phyloP scores from a whole-genome alignment of 2,888 invertebrate species.

The Ceraclea dissimilis region DNA sequence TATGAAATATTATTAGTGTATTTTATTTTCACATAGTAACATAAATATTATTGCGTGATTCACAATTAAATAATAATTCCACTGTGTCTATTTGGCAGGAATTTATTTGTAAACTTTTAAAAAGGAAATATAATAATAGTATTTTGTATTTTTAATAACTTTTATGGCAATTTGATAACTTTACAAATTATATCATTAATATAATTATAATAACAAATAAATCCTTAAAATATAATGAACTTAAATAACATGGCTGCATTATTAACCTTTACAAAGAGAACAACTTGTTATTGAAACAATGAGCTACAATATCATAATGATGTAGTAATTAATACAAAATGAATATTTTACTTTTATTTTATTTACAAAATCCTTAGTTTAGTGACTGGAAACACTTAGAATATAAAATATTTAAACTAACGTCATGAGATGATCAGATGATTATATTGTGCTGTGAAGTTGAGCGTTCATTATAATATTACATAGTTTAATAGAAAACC shows the following conservation, averaged over 20 bases:
- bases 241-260: conserved; percentile 19
- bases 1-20: neutral
- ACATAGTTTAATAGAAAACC: too few species aligned
- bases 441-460: conserved; percentile 11
- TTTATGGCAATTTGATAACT: conserved; percentile 18
- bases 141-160: neutral
- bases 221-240: conserved; percentile 13
- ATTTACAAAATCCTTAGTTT: conserved; percentile 20
- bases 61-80: conserved; percentile 18
- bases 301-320: conserved; percentile 17
- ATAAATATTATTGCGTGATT: conserved; percentile 19
- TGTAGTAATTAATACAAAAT: neutral
- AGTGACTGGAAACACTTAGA: conserved; percentile 19
- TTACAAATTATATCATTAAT: conserved; percentile 15
- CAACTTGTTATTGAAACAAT: conserved; percentile 7
- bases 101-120: conserved; percentile 19
- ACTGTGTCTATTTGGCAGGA: conserved; percentile 22
- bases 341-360: conserved; percentile 8
- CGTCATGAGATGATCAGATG: conserved; percentile 5
- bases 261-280: conserved; percentile 7
- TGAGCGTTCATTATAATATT: conserved; percentile 9
- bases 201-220: conserved; percentile 12
- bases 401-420: conserved; percentile 9
- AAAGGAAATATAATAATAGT: conserved; percentile 8
- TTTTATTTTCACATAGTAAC: conserved; percentile 18